phyloP scores from a whole-genome alignment of 2,113 vertebrate genomes.

The Boleophthalmus pectinirostris region DNA sequence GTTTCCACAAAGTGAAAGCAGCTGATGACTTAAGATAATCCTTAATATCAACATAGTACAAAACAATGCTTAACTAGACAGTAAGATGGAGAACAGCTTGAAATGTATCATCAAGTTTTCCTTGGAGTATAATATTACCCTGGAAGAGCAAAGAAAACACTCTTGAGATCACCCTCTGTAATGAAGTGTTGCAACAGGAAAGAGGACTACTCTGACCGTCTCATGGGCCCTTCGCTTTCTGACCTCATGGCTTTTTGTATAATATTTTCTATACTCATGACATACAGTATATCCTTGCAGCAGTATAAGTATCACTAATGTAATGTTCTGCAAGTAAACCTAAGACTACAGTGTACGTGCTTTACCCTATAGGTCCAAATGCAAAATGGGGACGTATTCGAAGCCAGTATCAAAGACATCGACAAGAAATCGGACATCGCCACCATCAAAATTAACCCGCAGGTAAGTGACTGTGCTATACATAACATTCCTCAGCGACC shows the following conservation, averaged over 20 bases:
- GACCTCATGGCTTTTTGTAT: background rate
- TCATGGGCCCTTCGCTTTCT: background rate
- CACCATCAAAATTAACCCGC: conserved; percentile 89
- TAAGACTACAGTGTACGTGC: background rate
- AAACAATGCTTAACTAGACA: background rate
- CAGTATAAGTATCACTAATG: background rate
- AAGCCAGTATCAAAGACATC: conserved; percentile 89
- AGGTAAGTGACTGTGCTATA: conserved; percentile 69
- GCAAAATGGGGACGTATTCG: conserved; percentile 84
- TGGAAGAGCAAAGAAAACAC: background rate
- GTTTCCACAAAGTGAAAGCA: too few species aligned
- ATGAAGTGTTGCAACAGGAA: background rate
- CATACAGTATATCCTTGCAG: background rate
- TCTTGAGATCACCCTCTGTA: background rate
- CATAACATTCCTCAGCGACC: background rate
- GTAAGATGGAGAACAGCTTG: background rate
- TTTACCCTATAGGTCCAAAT: conserved; percentile 80
- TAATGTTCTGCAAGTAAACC: background rate
- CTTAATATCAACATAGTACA: too few species aligned
- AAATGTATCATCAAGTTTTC: background rate
- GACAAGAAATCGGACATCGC: conserved; percentile 95
- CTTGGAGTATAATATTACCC: background rate
- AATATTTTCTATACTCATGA: background rate
- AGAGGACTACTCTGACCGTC: conserved; percentile 73
- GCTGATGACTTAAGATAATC: too few species aligned